Base-by-base conservation (phyloP, 2,113 vertebrate genomes). In the Synodontis membranacea region DNA sequence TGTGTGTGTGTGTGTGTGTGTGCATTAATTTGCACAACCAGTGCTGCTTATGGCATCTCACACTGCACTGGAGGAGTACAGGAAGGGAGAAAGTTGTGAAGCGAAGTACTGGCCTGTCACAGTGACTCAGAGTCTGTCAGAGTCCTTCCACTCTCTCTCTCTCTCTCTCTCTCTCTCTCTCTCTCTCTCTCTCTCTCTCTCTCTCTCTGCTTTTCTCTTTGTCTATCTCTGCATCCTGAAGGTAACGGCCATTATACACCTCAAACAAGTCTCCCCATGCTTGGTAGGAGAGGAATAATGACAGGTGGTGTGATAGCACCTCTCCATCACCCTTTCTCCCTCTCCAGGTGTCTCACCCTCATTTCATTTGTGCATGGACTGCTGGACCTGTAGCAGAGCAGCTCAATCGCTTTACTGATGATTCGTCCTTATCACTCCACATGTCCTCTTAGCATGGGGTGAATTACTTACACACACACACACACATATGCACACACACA, bases 291-390 rank as follows among this genome's bases (percentile, higher is more conserved):
- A 79, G 68, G 50, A 80, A 85, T 90, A 89, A 90, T 89, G 89
- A 86, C 42, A 23, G 72, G 31, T 66, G 78, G 89, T 86, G 89
- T 90, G 89, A 90, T 90, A 84, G 86, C 82, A 31, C 86, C 81
- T 85, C 75, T 46, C 80, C 56, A 39, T 76, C 62, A 12, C 25
- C 17, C 34, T 50, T 31, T 60, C 37, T 21, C 48, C 14, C 86
- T 84, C 58, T 54, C 74, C 60, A 46, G 64, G 60, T 75, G 44
- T 84, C 83, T 84, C 86, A 89, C 88, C 86, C 89, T 60, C 86
- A 86, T 76, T 81, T 84, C 83, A 87, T 87, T 85, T 86, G 58
- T 88, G 79, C 84, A 11, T 75, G 80, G 84, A 87, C 84, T 66
- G 74, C 34, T 19, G 84, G 85, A 85, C 84, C 54, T 87, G 83